Evolutionary conservation across 2,797 vertebrate genomes (phyloP).

Genomic region (Sebastes kiyomatsui): DNA sequence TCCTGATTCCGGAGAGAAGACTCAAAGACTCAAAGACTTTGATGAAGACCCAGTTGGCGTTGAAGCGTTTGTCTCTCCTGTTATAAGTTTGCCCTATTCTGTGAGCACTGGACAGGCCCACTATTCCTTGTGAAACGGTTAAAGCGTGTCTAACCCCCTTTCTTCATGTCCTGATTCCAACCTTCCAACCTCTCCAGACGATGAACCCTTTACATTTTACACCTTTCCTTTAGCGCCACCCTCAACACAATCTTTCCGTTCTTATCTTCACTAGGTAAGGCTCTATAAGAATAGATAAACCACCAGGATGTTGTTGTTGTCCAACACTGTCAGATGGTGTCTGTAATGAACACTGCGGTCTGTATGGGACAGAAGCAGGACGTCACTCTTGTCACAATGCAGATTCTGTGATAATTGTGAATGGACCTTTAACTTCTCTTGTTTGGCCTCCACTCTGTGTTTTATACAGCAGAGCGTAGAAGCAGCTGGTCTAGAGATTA

Average conservation of each 20-base stretch:
- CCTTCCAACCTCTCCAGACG: neutral
- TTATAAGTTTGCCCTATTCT: too few relatives aligned
- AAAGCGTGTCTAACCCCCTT: too few relatives aligned
- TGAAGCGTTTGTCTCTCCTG: too few relatives aligned
- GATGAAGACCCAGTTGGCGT: too few relatives aligned
- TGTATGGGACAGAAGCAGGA: neutral
- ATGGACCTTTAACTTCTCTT: conserved; percentile 9
- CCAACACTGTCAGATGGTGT: neutral
- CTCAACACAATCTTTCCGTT: neutral
- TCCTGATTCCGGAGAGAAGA: too few relatives aligned
- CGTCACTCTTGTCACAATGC: neutral
- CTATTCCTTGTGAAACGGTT: too few relatives aligned
- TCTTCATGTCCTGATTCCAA: neutral
- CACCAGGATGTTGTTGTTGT: neutral
- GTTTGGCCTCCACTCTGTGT: conserved; percentile 5
- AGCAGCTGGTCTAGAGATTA: conserved; percentile 66
- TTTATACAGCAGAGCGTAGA: neutral
- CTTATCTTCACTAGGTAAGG: neutral
- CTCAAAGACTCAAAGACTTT: too few relatives aligned
- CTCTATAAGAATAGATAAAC: neutral
- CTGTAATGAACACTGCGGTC: neutral
- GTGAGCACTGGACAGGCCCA: too few relatives aligned
- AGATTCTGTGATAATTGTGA: neutral
- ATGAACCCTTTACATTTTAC: neutral
- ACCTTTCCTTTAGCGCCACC: neutral